Percentiles rank a stretch among this genome's conserved stretches.
phyloP scores from a whole-genome alignment of 2,888 invertebrate genomes.

The Cryptocephalus primarius region DNA sequence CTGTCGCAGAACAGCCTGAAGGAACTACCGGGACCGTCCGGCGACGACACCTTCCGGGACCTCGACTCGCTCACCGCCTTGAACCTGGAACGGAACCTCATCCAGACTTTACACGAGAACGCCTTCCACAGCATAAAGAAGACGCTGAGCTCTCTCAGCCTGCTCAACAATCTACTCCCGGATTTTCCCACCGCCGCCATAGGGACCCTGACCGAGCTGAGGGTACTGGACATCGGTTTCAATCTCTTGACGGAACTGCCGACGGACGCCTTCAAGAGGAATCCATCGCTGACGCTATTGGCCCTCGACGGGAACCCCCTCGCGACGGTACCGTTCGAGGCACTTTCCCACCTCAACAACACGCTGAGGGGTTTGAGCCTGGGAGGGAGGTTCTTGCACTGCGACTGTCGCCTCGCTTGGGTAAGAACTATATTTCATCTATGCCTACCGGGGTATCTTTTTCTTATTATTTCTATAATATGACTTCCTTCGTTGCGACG shows the following conservation, averaged over 20 bases:
- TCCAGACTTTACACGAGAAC: conserved; percentile 63
- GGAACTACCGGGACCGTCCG: conserved; percentile 62
- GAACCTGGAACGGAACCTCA: conserved; percentile 79
- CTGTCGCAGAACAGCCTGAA: conserved; percentile 79
- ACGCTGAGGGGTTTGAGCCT: conserved; percentile 77
- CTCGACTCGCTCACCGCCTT: conserved; percentile 74
- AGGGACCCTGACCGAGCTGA: conserved; percentile 62
- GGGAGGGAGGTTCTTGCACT: conserved; percentile 78
- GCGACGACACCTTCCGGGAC: conserved; percentile 57
- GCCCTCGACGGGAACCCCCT: conserved; percentile 88
- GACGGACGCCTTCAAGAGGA: conserved; percentile 65
- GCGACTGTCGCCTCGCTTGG: conserved; percentile 83
- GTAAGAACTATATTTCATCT: conserved; percentile 36
- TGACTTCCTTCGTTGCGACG: too few relatives aligned
- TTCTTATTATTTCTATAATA: too few relatives aligned
- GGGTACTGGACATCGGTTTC: conserved; percentile 86
- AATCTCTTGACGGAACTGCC: conserved; percentile 78
- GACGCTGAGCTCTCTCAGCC: conserved; percentile 76
- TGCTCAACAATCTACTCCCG: conserved; percentile 78
- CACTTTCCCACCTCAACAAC: conserved; percentile 67
- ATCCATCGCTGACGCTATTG: conserved; percentile 73
- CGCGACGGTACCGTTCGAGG: conserved; percentile 68
- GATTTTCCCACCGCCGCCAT: conserved; percentile 80
- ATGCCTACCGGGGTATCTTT: too few relatives aligned
- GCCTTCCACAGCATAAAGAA: conserved; percentile 71